Evolutionary conservation across 2,888 invertebrate genomes (phyloP), one percentile per base, ranked within the genome.

Genomic region (Yponomeuta cagnagella): DNA sequence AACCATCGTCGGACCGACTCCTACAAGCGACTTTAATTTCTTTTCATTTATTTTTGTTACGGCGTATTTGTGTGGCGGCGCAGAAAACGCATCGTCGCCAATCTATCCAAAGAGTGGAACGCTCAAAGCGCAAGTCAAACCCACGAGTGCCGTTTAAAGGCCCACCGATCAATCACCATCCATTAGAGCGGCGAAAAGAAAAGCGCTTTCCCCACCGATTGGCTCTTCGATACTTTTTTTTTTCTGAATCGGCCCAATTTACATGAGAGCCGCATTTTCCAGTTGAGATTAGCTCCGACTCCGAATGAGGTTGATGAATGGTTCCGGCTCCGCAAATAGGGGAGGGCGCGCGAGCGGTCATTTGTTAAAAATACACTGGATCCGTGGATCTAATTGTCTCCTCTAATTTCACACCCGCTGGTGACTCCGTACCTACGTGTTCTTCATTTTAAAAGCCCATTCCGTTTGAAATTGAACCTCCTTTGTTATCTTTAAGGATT

Each of bases 291-390:
- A 92, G 91, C 90, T 88, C 83, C 84, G 68, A 90, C 65, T 70
- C 70, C 81, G 90, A 90, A 90, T 91, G 92, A 92, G 90, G 90
- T 92, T 92, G 92, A 92, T 92, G 92, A 92, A 92, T 92, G 85
- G 90, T 86, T 83, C 85, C 82, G 87, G 81, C 85, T 83, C 83
- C 84, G 83, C 84, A 80, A 78, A 70, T 63, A 65, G 82, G 72
- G 76, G 74, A 79, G 77, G 79, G 77, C 75, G 75, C 78, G 75
- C 78, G 83, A 83, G 79, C 88, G 90, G 90, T 90, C 92, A 92
- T 92, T 91, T 92, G 92, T 92, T 92, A 92, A 92, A 92, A 92
- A 92, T 90, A 92, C 92, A 90, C 89, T 89, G 89, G 89, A 89
- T 89, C 90, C 89, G 83, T 79, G 89, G 89, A 91, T 91, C 89